Evolutionary conservation across 2,797 vertebrate species (phyloP).

Genomic region (Pseudochromis fuscus): DNA sequence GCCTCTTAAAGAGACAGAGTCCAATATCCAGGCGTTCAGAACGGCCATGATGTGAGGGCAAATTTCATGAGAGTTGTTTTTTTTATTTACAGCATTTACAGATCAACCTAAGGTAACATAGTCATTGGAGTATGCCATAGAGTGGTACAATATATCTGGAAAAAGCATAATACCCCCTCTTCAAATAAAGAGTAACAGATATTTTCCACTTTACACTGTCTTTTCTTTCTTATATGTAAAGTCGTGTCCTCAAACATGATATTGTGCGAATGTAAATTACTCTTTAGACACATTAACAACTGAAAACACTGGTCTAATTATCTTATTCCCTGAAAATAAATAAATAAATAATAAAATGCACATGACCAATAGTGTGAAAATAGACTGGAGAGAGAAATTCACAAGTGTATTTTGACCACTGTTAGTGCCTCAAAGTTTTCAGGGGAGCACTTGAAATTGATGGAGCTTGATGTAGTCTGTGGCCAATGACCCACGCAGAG

Average conservation of each 20-base stretch:
- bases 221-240: background rate
- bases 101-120: too few relatives aligned
- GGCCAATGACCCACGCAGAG: conserved; percentile 64
- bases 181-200: conserved; percentile 2
- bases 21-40: too few relatives aligned
- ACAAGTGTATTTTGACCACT: conserved; percentile 4
- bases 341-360: too few relatives aligned
- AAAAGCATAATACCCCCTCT: too few relatives aligned
- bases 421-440: conserved; percentile 41
- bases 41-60: too few relatives aligned
- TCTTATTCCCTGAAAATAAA: background rate
- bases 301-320: background rate
- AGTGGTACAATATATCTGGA: too few relatives aligned
- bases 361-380: conserved; percentile 9
- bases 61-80: too few relatives aligned
- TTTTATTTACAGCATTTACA: too few relatives aligned
- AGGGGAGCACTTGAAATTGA: conserved; percentile 45
- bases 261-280: conserved; percentile 21
- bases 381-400: background rate
- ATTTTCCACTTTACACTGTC: background rate
- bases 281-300: conserved; percentile 18
- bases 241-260: background rate
- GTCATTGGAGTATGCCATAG: too few relatives aligned
- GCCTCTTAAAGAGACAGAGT: too few relatives aligned
- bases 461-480: conserved; percentile 52